Base-by-base conservation (phyloP, 2,113 vertebrate genomes). In the Colistium nudipinnis region DNA sequence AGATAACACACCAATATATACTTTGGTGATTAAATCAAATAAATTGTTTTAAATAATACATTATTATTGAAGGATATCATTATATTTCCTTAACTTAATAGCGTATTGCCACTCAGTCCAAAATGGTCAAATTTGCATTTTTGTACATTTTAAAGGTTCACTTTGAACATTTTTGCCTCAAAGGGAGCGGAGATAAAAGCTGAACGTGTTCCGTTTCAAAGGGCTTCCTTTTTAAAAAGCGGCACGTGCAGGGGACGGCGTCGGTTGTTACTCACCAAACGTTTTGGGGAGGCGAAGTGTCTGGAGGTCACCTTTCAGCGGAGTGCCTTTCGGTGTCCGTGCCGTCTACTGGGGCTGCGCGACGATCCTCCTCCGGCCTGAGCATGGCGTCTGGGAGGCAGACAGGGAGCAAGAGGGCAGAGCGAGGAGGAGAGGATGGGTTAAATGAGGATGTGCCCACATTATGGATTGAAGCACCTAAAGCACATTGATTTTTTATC, bases 271-370 rank as follows among this genome's bases (percentile, higher is more conserved):
- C 88, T 91, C 76, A 91, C 90, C 90, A 87, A 87, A 85, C 47
- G 72, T 64, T 90, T 83, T 41, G 68, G 70, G 82, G 78, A 86
- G 84, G 81, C 65, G 78, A 67, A 85, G 65, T 70, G 78, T 84
- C 74, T 80, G 78, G 83, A 90, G 86, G 90, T 90, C 87, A 91
- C 86, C 88, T 91, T 86, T 88, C 83, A 88, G 88, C 84, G 1
- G 66, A 63, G 74, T 45, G 84, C 72, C 64, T 82, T 65, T 79
- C 41, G 84, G 90, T 79, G 82, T 85, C 74, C 76, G 82, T 70
- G 80, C 59, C 28, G 74, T 86, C 71, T 62, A 59, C 83, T 61
- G 59, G 61, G 64, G 83, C 38, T 67, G 71, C 19, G 27, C 5
- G 45, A 70, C 78, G 70, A 78, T 80, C 80, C 76, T 80, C 72